phyloP scores from a whole-genome alignment of 2,888 invertebrate species.

The Agrotis clavis region DNA sequence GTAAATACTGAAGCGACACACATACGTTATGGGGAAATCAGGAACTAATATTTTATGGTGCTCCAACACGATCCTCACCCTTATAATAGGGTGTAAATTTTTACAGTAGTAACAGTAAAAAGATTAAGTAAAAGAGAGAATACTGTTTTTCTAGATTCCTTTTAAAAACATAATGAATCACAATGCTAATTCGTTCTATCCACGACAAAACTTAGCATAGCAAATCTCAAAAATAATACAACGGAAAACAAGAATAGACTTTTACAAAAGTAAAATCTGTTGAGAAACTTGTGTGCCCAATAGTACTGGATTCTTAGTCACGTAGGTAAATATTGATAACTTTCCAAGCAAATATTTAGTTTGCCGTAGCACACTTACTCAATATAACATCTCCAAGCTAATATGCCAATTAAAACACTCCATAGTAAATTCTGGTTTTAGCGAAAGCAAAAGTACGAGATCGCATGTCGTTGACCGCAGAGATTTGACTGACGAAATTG shows the following conservation, averaged over 20 bases:
- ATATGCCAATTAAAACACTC: constrained; percentile 63
- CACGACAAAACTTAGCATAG: background rate
- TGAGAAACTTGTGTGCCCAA: constrained; percentile 49
- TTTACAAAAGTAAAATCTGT: constrained; percentile 45
- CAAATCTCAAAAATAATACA: constrained; percentile 17
- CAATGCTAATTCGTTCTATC: background rate
- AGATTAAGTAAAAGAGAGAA: background rate
- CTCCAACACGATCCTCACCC: too few relatives aligned
- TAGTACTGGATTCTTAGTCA: constrained; percentile 39
- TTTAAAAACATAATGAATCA: background rate
- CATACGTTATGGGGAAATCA: too few relatives aligned
- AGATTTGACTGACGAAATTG: constrained; percentile 72
- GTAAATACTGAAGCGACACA: too few relatives aligned
- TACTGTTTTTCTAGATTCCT: background rate
- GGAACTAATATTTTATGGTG: too few relatives aligned
- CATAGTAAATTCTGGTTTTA: constrained; percentile 65
- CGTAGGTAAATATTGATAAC: constrained; percentile 57
- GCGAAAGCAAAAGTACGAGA: constrained; percentile 81
- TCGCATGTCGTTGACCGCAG: constrained; percentile 76
- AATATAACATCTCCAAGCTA: constrained; percentile 37
- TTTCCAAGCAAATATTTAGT: constrained; percentile 47
- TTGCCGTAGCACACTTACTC: constrained; percentile 30
- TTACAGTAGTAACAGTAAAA: background rate
- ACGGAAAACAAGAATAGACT: constrained; percentile 27
- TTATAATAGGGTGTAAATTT: too few relatives aligned